Conservation (phyloP, 2,888 invertebrate species). For the Athalia circularis region DNA sequence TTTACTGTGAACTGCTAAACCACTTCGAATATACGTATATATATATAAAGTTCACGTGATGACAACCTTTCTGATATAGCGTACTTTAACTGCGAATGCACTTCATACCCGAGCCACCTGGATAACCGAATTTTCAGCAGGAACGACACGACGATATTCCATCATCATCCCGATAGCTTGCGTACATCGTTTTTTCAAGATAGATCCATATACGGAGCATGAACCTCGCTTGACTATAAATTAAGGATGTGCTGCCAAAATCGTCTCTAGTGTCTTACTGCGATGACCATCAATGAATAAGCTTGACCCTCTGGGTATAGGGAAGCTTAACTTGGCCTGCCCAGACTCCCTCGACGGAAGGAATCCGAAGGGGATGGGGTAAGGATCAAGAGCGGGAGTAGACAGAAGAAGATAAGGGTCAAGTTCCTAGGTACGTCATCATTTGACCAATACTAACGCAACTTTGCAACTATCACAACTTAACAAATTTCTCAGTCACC, state of each 20-base stretch:
- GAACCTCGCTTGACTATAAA: neutral
- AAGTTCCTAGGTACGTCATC: neutral
- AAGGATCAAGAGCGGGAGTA: neutral
- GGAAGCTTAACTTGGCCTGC: constrained; percentile 21
- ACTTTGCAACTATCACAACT: too few relatives aligned
- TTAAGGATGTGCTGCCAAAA: constrained; percentile 12
- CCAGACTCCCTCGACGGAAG: neutral
- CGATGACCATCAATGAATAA: constrained; percentile 31
- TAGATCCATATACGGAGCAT: neutral
- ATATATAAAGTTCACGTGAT: too few relatives aligned
- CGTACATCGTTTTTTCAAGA: neutral
- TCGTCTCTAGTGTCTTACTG: constrained; percentile 25
- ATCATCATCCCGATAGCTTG: too few relatives aligned
- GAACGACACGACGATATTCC: too few relatives aligned
- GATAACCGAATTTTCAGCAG: too few relatives aligned
- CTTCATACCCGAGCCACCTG: too few relatives aligned
- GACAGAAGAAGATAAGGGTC: constrained; percentile 15
- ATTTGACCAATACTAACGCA: too few relatives aligned
- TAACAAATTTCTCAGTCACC: neutral
- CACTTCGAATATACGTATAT: too few relatives aligned
- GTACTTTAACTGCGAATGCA: too few relatives aligned
- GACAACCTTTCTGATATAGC: too few relatives aligned
- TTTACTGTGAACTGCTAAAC: too few relatives aligned
- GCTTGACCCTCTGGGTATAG: neutral
- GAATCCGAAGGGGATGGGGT: neutral